These are phyloP conservation scores for Micronycteris hirsuta DNA, from an alignment of 2,113 vertebrate species.

Conservation along the genomic window DNA sequence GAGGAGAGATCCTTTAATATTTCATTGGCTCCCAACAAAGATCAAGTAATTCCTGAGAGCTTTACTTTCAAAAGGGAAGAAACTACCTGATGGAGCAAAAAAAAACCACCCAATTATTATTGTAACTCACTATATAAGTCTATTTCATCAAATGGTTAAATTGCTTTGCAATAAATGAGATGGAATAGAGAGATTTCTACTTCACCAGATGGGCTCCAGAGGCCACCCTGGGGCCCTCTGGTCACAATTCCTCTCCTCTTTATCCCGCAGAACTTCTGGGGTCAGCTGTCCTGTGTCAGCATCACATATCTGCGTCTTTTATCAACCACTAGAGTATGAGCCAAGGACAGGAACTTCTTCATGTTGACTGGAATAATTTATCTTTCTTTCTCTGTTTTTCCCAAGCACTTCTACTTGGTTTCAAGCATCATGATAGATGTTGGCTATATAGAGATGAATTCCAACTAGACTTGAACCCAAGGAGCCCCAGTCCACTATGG, in stretches of 20 bases:
- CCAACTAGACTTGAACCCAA: neutral
- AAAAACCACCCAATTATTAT: neutral
- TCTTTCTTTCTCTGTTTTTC: neutral
- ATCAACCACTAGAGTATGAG: neutral
- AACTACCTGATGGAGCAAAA: neutral
- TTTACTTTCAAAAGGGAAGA: slow-evolving; percentile 27
- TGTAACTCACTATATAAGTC: neutral
- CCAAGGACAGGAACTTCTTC: neutral
- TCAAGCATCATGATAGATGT: neutral
- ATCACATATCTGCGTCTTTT: too few species aligned
- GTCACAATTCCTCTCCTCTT: neutral
- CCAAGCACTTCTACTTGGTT: neutral
- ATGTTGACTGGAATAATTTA: neutral
- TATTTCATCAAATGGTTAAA: neutral
- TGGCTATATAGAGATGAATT: neutral
- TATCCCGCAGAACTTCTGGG: neutral
- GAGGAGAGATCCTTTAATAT: neutral
- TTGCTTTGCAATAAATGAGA: neutral
- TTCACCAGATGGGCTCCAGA: neutral
- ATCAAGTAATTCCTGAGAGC: neutral
- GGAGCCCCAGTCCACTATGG: neutral
- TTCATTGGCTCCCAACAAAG: slow-evolving; percentile 20
- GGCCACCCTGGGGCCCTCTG: neutral
- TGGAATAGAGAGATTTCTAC: neutral
- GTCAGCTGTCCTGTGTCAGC: neutral